phyloP scores from a whole-genome alignment of 2,113 vertebrate genomes.

The Hypanus sabinus region DNA sequence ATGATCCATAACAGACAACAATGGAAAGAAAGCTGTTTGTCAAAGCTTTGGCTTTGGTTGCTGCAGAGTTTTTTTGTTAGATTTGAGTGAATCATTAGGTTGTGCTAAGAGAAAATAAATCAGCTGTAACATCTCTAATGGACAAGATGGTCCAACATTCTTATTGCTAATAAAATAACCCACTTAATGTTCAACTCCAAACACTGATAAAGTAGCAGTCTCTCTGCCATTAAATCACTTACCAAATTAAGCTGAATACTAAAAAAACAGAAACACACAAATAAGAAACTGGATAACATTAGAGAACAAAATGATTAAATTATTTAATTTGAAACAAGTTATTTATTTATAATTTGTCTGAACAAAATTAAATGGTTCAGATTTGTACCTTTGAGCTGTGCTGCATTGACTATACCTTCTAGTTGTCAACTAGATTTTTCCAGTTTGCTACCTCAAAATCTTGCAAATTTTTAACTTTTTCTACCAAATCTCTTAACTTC shows the following conservation, averaged over 20 bases:
- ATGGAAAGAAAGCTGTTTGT: slow-evolving; percentile 35
- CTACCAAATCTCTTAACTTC: background rate
- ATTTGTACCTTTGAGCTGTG: background rate
- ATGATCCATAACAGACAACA: slow-evolving; percentile 43
- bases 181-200: background rate
- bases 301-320: background rate
- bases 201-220: background rate
- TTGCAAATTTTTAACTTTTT: background rate
- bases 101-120: background rate
- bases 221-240: background rate
- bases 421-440: background rate
- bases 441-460: background rate
- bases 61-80: background rate
- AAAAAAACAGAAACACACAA: background rate
- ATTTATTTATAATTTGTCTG: background rate
- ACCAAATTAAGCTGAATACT: background rate
- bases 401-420: background rate
- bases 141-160: background rate
- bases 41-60: slow-evolving; percentile 9
- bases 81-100: background rate
- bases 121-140: background rate
- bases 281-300: background rate
- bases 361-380: background rate
- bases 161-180: background rate
- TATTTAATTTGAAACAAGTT: background rate